A percentile compares a stretch with the other conserved stretches of the same genome.
These are phyloP conservation scores for Octodonta nipae DNA, from an alignment of 2,888 invertebrate genomes.

Conservation along the genomic window DNA sequence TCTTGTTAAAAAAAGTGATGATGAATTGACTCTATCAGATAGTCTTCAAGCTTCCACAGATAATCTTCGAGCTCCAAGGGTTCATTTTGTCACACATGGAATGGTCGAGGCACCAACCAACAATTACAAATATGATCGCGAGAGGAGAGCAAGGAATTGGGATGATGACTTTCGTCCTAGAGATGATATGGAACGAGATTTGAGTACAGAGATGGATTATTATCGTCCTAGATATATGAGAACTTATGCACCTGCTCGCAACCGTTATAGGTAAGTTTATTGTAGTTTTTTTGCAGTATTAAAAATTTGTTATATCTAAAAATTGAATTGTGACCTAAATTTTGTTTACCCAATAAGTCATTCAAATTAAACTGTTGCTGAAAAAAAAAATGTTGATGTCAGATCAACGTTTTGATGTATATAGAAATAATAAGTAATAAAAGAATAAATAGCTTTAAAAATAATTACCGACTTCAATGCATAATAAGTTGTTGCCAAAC, in stretches of 20 bases:
- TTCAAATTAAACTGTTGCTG: too few species aligned
- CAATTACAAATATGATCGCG: conserved; percentile 19
- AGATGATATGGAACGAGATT: conserved; percentile 10
- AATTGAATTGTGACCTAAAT: too few species aligned
- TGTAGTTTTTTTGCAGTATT: too few species aligned
- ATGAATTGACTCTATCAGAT: conserved; percentile 24
- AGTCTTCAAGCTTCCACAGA: conserved; percentile 44
- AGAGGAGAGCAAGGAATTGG: conserved; percentile 18
- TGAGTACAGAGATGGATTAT: conserved; percentile 14
- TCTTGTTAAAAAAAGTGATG: conserved; percentile 30
- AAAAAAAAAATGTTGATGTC: too few species aligned
- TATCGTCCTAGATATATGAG: conserved; percentile 14
- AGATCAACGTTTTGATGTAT: too few species aligned
- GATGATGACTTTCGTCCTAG: conserved; percentile 10
- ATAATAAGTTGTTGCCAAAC: too few species aligned
- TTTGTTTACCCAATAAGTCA: too few species aligned
- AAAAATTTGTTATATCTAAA: too few species aligned
- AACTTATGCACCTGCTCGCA: conserved; percentile 10
- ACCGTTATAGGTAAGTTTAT: too few species aligned
- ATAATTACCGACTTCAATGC: too few species aligned
- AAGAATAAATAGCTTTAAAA: too few species aligned
- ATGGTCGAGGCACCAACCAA: conserved; percentile 21
- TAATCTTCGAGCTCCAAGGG: conserved; percentile 47
- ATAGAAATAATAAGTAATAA: too few species aligned
- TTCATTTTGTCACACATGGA: conserved; percentile 51